Conservation (phyloP, 2,888 invertebrate species). For the Muschampia plurimacula region DNA sequence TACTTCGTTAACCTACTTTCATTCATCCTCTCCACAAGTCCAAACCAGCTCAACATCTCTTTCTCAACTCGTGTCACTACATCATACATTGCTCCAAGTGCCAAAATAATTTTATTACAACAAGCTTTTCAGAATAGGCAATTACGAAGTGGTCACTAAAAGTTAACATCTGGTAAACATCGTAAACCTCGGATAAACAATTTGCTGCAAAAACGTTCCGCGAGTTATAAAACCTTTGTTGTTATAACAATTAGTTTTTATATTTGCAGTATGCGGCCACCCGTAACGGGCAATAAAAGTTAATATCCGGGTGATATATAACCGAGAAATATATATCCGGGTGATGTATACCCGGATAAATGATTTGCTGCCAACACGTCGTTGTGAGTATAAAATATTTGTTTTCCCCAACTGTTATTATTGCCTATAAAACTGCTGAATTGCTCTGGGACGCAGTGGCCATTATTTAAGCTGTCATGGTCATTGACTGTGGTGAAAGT, state of each 20-base stretch:
- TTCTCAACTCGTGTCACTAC: no score
- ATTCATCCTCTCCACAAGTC: no score
- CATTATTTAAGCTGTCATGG: not conserved
- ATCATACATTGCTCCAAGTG: no score
- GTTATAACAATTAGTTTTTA: not conserved
- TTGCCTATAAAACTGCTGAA: conserved; percentile 6
- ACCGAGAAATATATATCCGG: conserved; percentile 39
- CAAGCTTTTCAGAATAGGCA: not conserved
- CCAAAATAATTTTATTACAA: no score
- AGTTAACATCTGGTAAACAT: not conserved
- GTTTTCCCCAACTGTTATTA: conserved; percentile 7
- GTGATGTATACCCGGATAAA: conserved; percentile 44
- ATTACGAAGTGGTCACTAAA: not conserved
- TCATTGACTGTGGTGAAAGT: conserved; percentile 8
- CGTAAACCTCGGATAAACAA: conserved; percentile 11
- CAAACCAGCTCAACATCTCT: no score
- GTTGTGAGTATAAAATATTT: conserved; percentile 15
- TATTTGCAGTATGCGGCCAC: conserved; percentile 10
- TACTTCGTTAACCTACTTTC: no score
- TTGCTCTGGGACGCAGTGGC: not conserved
- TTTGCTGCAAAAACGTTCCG: not conserved
- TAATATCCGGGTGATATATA: conserved; percentile 44
- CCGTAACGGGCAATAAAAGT: conserved; percentile 22
- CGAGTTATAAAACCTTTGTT: not conserved
- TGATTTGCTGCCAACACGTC: conserved; percentile 21